Base-by-base conservation (phyloP, 2,888 invertebrate species). In the Fissipunctia ypsillon region DNA sequence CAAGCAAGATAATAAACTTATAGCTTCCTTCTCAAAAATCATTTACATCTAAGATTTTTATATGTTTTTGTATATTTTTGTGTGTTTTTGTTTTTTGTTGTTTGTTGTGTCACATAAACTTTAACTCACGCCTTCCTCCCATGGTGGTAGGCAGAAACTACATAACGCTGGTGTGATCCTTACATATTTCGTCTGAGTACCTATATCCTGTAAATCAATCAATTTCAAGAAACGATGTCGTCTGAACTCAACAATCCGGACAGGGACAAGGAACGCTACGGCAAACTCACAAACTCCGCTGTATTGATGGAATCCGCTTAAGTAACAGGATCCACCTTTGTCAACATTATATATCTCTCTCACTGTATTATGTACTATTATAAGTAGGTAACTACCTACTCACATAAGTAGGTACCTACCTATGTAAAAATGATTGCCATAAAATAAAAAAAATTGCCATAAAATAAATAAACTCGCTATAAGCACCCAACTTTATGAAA, bases 401-500 rank as follows among this genome's bases (percentile, higher is more conserved):
- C n/a, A 25, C 5, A 1, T 7, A 41, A 4, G 22, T 45, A 50
- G 4, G 14, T 28, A 31, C 22, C 10, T n/a, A 35, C 14, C 22
- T 25, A 31, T 38, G n/a, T n/a, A n/a, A n/a, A n/a, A n/a, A n/a
- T n/a, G n/a, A n/a, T n/a, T n/a, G n/a, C n/a, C n/a, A n/a, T n/a
- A n/a, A n/a, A n/a, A n/a, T n/a, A n/a, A n/a, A n/a, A n/a, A n/a
- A n/a, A n/a, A n/a, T n/a, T n/a, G n/a, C n/a, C n/a, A n/a, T n/a
- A n/a, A n/a, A n/a, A n/a, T n/a, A n/a, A n/a, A n/a, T n/a, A n/a
- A 72, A 28, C 74, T 41, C 45, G 48, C 0, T 60, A 60, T 41
- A 48, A 66, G 22, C 25, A 52, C 41, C 73, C 38, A 71, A 67
- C 22, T 61, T 52, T 61, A 59, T 70, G 60, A 90, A 88, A 80